phyloP scores from a whole-genome alignment of 1,140 invertebrate genomes.

The Drosophila chauvacae region DNA sequence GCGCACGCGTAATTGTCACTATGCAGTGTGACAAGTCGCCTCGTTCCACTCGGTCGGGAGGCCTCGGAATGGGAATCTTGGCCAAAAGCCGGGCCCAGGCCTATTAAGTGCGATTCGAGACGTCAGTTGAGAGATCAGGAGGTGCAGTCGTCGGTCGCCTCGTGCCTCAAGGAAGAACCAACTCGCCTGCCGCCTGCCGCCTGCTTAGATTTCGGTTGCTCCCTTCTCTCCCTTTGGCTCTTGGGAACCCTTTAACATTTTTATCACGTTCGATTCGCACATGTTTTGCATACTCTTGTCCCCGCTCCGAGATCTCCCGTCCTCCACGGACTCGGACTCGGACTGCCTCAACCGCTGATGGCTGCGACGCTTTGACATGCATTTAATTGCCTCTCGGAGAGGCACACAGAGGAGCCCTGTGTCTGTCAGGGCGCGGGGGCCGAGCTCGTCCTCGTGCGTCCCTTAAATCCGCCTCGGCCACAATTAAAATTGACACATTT shows the following conservation, averaged over 20 bases:
- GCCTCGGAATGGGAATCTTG: slow-evolving; percentile 6
- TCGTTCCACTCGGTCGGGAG: background rate
- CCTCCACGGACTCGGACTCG: background rate
- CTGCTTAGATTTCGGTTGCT: slow-evolving; percentile 43
- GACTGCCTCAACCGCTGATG: slow-evolving; percentile 50
- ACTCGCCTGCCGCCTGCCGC: background rate
- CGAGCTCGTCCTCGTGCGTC: slow-evolving; percentile 38
- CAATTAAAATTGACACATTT: slow-evolving; percentile 84
- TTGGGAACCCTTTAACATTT: slow-evolving; percentile 73
- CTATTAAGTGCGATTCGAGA: slow-evolving; percentile 76
- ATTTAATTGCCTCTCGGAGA: slow-evolving; percentile 78
- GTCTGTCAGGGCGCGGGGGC: slow-evolving; percentile 22
- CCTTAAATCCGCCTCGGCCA: slow-evolving; percentile 77
- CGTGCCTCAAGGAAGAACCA: slow-evolving; percentile 5
- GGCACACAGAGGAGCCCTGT: slow-evolving; percentile 11
- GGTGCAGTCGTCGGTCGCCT: slow-evolving; percentile 11
- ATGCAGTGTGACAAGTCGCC: slow-evolving; percentile 55
- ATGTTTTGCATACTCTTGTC: slow-evolving; percentile 79
- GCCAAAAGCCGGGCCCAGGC: slow-evolving; percentile 1
- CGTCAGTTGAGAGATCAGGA: slow-evolving; percentile 54
- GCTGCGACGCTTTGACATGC: slow-evolving; percentile 82
- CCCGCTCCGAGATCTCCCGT: background rate
- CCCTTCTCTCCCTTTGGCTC: slow-evolving; percentile 2
- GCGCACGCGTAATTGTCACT: slow-evolving; percentile 80
- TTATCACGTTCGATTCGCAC: slow-evolving; percentile 84